Evolutionary conservation across 1,140 invertebrate species (phyloP).

Genomic region (Monochamus saltuarius): DNA sequence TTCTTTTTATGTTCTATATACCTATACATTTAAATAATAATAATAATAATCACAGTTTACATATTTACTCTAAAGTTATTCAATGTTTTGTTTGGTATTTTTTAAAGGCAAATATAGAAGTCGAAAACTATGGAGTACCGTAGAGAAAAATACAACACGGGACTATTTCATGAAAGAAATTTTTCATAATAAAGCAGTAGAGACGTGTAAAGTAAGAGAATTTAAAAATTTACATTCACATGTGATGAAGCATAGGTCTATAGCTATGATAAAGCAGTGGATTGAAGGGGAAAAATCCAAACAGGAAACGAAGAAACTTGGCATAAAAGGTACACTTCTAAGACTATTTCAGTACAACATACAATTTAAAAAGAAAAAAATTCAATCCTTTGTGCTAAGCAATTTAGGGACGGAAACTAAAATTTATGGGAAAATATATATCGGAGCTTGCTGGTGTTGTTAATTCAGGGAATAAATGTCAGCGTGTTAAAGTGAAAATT

Average conservation of each 20-base stretch:
- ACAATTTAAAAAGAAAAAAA: too few relatives aligned
- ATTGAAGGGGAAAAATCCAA: not conserved
- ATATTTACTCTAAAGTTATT: not conserved
- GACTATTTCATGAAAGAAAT: not conserved
- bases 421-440: not conserved
- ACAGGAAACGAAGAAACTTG: not conserved
- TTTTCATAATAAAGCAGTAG: not conserved
- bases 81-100: not conserved
- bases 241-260: not conserved
- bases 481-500: too few relatives aligned
- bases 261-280: slow-evolving; percentile 6
- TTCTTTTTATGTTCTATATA: too few relatives aligned
- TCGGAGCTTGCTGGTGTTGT: not conserved
- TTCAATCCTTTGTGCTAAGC: too few relatives aligned
- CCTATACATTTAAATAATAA: too few relatives aligned
- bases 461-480: too few relatives aligned
- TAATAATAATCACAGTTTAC: not conserved
- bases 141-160: not conserved
- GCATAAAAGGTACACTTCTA: not conserved
- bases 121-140: slow-evolving; percentile 1
- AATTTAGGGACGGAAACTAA: too few relatives aligned
- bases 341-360: too few relatives aligned
- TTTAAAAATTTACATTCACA: not conserved
- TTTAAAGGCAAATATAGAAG: slow-evolving; percentile 2
- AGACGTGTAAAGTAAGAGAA: not conserved